Conservation (phyloP, 2,113 vertebrate species). For the Poeciliopsis occidentalis region DNA sequence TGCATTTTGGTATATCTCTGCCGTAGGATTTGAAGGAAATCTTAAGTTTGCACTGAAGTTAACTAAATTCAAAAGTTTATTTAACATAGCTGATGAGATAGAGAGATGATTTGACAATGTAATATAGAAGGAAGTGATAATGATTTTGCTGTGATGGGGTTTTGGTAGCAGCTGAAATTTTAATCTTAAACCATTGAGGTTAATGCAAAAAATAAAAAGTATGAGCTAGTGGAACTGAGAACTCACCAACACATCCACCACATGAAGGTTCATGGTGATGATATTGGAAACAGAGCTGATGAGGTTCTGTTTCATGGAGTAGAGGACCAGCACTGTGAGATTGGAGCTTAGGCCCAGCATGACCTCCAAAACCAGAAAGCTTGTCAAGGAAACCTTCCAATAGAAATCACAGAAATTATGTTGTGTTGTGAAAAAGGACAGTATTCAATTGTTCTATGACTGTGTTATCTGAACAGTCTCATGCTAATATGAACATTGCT, state of each 20-base stretch:
- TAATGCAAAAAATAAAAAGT: background rate
- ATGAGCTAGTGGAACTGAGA: background rate
- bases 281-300: constrained; percentile 98
- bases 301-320: constrained; percentile 98
- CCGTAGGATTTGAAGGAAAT: no score
- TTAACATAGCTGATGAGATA: background rate
- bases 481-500: background rate
- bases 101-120: background rate
- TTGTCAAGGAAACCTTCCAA: constrained; percentile 90
- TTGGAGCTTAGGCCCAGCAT: constrained; percentile 96
- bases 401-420: background rate
- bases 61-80: no score
- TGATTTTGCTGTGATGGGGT: background rate
- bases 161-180: background rate
- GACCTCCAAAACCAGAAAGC: constrained; percentile 94
- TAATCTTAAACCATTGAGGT: background rate
- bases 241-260: constrained; percentile 91
- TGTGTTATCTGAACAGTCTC: background rate
- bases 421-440: background rate
- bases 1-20: no score
- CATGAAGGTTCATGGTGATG: constrained; percentile 97
- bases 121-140: background rate
- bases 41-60: no score
- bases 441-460: background rate
- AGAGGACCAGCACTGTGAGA: constrained; percentile 93